A percentile compares a stretch with the other conserved stretches of the same genome.
Evolutionary conservation across 2,797 vertebrate genomes (phyloP).

Genomic region (Leptatherina wallacei): DNA sequence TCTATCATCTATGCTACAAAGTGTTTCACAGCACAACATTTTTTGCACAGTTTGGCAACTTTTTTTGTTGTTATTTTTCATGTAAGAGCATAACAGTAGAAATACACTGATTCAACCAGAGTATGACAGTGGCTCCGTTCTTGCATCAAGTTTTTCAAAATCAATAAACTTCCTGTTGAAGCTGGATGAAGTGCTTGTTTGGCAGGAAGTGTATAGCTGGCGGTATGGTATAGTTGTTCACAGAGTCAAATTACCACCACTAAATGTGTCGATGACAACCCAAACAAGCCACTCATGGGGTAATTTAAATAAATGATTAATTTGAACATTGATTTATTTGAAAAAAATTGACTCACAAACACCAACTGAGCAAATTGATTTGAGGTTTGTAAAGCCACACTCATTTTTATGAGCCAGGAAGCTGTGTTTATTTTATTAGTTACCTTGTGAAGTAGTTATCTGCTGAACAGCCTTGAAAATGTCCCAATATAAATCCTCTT

Average conservation of each 20-base stretch:
- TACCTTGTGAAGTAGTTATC: slow-evolving; percentile 9
- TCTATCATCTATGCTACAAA: slow-evolving; percentile 33
- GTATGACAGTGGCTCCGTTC: background rate
- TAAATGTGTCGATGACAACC: background rate
- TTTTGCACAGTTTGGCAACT: slow-evolving; percentile 32
- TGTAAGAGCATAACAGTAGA: slow-evolving; percentile 11
- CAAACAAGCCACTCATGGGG: background rate
- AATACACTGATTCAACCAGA: slow-evolving; percentile 14
- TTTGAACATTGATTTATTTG: background rate
- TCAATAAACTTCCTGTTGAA: background rate
- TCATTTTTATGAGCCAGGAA: slow-evolving; percentile 1
- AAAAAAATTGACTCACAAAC: background rate
- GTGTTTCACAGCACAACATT: slow-evolving; percentile 34
- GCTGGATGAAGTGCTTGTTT: background rate
- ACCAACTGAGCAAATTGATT: background rate
- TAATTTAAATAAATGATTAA: background rate
- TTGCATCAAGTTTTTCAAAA: slow-evolving; percentile 8
- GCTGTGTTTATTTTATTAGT: slow-evolving; percentile 18
- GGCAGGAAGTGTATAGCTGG: background rate
- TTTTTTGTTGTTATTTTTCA: slow-evolving; percentile 43
- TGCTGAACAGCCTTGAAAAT: slow-evolving; percentile 9
- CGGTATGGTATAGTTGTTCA: background rate
- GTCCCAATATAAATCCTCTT: slow-evolving; percentile 8
- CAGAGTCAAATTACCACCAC: background rate
- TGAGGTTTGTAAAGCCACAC: background rate